phyloP scores from a whole-genome alignment of 2,113 vertebrate species.

The Arenaria interpres region DNA sequence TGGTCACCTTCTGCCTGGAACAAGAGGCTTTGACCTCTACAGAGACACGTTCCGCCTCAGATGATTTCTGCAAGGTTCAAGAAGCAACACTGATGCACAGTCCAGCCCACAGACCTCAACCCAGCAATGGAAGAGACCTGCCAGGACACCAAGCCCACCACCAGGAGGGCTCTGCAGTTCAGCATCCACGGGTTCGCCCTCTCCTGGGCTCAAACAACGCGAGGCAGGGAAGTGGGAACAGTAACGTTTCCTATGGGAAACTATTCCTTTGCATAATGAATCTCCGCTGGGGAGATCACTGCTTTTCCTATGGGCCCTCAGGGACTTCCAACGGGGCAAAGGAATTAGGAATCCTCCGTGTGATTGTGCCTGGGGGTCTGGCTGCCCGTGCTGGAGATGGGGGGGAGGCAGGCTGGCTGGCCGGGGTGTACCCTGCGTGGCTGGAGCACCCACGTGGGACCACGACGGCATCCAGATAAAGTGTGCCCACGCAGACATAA shows the following conservation, averaged over 20 bases:
- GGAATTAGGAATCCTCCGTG: not conserved
- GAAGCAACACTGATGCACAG: not conserved
- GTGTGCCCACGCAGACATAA: rapidly evolving
- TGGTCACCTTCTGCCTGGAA: not conserved
- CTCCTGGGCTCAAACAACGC: rapidly evolving
- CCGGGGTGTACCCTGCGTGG: not conserved
- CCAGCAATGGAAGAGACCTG: not conserved
- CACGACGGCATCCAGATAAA: not conserved
- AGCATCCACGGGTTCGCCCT: not conserved
- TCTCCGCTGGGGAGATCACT: not conserved
- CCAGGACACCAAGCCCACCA: not conserved
- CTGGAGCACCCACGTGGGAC: not conserved
- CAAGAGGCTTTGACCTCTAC: not conserved
- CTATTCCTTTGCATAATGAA: not conserved
- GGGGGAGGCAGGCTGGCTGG: not conserved
- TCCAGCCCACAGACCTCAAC: not conserved
- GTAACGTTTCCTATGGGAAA: constrained; percentile 4
- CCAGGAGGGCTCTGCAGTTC: not conserved
- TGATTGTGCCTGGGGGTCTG: not conserved
- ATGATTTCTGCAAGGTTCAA: not conserved
- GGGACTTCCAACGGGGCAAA: not conserved
- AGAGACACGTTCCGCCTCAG: rapidly evolving
- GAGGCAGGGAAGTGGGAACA: not conserved
- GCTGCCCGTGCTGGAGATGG: not conserved
- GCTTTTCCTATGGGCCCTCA: not conserved